Evolutionary conservation across 2,113 vertebrate genomes (phyloP).

Genomic region (Myrmecobius fasciatus): DNA sequence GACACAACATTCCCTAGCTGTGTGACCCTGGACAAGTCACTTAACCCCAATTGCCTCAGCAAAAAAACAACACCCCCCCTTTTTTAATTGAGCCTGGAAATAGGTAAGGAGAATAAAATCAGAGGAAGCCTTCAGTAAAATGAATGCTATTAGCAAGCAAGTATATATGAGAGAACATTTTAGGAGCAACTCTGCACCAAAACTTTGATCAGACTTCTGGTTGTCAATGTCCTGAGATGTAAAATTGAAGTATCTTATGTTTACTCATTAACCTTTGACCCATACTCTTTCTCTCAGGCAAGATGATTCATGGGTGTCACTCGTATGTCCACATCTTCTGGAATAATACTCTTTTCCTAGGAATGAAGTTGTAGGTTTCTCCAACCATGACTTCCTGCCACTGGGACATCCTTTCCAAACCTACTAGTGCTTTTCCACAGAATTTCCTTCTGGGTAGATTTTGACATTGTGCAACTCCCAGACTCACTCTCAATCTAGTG

Average conservation of each 20-base stretch:
- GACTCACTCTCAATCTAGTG: neutral
- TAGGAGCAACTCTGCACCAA: neutral
- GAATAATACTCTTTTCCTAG: slow-evolving; percentile 24
- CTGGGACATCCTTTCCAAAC: neutral
- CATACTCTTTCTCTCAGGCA: neutral
- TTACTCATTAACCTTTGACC: slow-evolving; percentile 7
- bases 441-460: neutral
- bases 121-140: neutral
- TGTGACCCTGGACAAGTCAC: too few species aligned
- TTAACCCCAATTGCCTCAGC: too few species aligned
- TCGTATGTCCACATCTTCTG: neutral
- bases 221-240: neutral
- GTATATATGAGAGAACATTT: neutral
- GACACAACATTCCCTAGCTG: too few species aligned
- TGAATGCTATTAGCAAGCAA: neutral
- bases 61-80: too few species aligned
- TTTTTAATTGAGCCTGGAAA: neutral
- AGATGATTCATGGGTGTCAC: neutral
- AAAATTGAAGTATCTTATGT: slow-evolving; percentile 1
- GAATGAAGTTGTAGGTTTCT: neutral
- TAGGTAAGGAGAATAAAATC: slow-evolving; percentile 2
- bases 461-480: neutral
- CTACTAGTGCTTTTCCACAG: neutral
- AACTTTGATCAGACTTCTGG: slow-evolving; percentile 30
- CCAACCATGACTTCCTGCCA: neutral